phyloP scores from a whole-genome alignment of 2,113 vertebrate genomes.

The Carollia perspicillata region DNA sequence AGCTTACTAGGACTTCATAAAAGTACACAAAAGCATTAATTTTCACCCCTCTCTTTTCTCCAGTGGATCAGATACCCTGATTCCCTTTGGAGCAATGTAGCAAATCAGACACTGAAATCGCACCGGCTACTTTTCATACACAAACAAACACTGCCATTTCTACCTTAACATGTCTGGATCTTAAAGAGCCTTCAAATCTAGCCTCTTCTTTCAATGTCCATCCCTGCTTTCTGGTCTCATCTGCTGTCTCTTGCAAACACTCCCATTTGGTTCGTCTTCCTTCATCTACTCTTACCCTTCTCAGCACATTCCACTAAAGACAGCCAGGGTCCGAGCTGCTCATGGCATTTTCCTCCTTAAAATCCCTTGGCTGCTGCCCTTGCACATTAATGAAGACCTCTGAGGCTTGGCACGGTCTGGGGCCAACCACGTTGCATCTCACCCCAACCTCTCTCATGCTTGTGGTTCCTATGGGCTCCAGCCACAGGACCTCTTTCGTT shows the following conservation, averaged over 20 bases:
- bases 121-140: background rate
- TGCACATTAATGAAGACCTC: background rate
- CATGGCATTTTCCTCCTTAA: background rate
- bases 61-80: background rate
- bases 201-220: background rate
- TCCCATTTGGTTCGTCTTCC: background rate
- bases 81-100: background rate
- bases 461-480: background rate
- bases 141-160: background rate
- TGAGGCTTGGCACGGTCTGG: background rate
- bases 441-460: background rate
- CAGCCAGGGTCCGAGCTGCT: background rate
- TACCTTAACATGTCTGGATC: background rate
- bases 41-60: background rate
- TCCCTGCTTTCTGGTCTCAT: background rate
- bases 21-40: background rate
- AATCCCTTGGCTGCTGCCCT: background rate
- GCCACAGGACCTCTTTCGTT: background rate
- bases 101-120: background rate
- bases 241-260: background rate
- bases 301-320: background rate
- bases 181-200: background rate
- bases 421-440: background rate
- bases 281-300: background rate
- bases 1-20: background rate